Evolutionary conservation across 2,797 vertebrate species (phyloP), one percentile per base, ranked within the genome.

Genomic region (Microctenopoma lineatum): DNA sequence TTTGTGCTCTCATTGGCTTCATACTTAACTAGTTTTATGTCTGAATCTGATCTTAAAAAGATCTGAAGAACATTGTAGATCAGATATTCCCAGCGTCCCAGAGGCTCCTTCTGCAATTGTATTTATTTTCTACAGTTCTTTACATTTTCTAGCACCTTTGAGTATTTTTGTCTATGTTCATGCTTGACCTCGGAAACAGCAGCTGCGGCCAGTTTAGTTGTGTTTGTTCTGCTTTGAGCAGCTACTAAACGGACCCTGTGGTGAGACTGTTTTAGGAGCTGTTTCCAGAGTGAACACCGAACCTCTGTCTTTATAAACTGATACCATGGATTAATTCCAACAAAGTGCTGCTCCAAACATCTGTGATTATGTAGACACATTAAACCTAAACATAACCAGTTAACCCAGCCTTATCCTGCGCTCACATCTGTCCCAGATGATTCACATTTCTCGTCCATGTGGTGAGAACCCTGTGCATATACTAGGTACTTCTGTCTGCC

Each of bases 391-490:
- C 55, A 26, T 1, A 10, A 59, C 56, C 51, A 5, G n/a, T 66
- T 48, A 4, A 36, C 11, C 26, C n/a, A 5, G 61, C 38, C 32
- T 66, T 11, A 38, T 47, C 0, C 54, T 48, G 70, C 8, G 52
- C 71, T 65, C 81, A 71, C 59, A 45, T 66, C 68, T 66, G 67
- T 36, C 73, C 59, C 50, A 7, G 79, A 85, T 91, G 89, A 91
- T 86, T 92, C 90, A 91, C 84, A 78, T 66, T 65, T 78, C 41
- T 84, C 86, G 73, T 84, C 73, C 84, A 86, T 87, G 82, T 84
- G 86, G 77, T 75, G 73, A 69, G 62, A 88, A 71, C 60, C 60
- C 55, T 69, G 65, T 62, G 72, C 72, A 67, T 70, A 77, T 71
- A 71, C 81, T 64, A 36, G 2, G 34, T 36, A 60, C 72, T 63